Conservation (phyloP, 1,140 invertebrate species). For the Phymastichus coffea region DNA sequence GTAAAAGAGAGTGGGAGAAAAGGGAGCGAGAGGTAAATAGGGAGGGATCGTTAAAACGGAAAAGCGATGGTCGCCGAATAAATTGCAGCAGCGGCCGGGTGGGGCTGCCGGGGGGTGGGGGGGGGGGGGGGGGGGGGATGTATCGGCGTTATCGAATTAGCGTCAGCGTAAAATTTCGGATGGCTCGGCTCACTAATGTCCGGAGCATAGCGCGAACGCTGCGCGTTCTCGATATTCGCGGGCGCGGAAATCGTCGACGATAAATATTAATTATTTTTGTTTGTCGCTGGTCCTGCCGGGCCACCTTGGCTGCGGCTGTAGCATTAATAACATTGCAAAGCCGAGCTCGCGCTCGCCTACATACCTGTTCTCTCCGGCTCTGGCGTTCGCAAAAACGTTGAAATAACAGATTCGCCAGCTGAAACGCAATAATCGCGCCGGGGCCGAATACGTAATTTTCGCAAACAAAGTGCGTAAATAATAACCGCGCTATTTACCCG, state of each 20-base stretch:
- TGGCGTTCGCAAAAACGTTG: slow-evolving; percentile 48
- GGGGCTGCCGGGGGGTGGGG: too few relatives aligned
- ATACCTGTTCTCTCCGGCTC: slow-evolving; percentile 29
- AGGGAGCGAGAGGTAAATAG: slow-evolving; percentile 22
- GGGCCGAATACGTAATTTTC: slow-evolving; percentile 55
- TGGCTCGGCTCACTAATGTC: slow-evolving; percentile 31
- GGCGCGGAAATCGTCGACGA: slow-evolving; percentile 55
- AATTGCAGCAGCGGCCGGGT: slow-evolving; percentile 30
- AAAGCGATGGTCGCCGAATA: slow-evolving; percentile 44
- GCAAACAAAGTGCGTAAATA: slow-evolving; percentile 58
- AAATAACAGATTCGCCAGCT: slow-evolving; percentile 53
- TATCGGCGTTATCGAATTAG: slow-evolving; percentile 54
- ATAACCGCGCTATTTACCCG: slow-evolving; percentile 52
- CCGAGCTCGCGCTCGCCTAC: slow-evolving; percentile 37
- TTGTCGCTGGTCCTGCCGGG: slow-evolving; percentile 46
- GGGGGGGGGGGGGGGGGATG: slow-evolving; percentile 46
- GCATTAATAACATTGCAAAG: slow-evolving; percentile 57
- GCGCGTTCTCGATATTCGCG: slow-evolving; percentile 46
- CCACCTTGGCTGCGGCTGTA: slow-evolving; percentile 43
- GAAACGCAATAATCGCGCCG: slow-evolving; percentile 55
- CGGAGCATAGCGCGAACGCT: slow-evolving; percentile 31
- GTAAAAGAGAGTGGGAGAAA: slow-evolving; percentile 3
- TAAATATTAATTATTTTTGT: slow-evolving; percentile 61
- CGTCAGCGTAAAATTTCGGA: slow-evolving; percentile 49
- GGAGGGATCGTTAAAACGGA: slow-evolving; percentile 36